These are phyloP conservation scores for Elaphurus davidianus DNA, from an alignment of 2,113 vertebrate species.

Conservation along the genomic window DNA sequence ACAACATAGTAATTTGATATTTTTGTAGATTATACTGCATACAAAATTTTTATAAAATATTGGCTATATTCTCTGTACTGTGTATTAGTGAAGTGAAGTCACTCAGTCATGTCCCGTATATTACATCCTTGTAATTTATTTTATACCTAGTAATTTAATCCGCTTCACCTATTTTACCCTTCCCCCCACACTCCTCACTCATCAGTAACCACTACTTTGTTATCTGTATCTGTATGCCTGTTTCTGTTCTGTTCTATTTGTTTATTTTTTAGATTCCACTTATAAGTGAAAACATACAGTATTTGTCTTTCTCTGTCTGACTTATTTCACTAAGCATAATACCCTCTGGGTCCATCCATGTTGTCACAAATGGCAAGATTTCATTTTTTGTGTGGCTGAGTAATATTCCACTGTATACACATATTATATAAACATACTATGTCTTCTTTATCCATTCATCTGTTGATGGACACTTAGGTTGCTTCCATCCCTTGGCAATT, in stretches of 20 bases:
- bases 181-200: background rate
- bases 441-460: background rate
- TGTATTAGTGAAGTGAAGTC: background rate
- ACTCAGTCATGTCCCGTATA: background rate
- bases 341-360: background rate
- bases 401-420: background rate
- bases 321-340: background rate
- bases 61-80: background rate
- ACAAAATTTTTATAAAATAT: background rate
- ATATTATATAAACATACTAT: background rate
- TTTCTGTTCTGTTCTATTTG: background rate
- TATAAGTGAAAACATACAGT: background rate
- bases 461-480: background rate
- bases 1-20: background rate
- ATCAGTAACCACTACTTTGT: background rate
- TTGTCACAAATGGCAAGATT: background rate
- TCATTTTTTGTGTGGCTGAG: background rate
- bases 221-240: background rate
- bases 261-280: background rate
- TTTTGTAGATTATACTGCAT: background rate
- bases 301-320: background rate
- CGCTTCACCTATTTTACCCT: background rate
- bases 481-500: background rate
- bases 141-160: background rate
- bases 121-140: background rate